These are phyloP conservation scores for Chelonia mydas DNA, from an alignment of 2,797 vertebrate species.

Conservation along the genomic window DNA sequence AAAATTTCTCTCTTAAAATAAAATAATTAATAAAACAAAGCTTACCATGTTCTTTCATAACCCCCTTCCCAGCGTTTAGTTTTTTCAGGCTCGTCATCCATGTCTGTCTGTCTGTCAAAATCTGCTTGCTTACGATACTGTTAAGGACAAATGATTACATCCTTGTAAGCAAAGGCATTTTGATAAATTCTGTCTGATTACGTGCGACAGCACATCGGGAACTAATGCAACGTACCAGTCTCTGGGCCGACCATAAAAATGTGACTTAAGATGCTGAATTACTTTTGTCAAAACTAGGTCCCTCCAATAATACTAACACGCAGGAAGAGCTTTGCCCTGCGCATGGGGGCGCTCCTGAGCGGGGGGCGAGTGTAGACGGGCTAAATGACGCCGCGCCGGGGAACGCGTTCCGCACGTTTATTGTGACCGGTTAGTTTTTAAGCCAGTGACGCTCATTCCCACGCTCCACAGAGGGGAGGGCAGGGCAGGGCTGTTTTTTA, in stretches of 20 bases:
- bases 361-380: accelerated
- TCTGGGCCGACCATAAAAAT: too few species aligned
- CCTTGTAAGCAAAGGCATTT: neutral
- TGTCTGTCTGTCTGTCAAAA: conserved; percentile 57
- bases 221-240: neutral
- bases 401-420: too few species aligned
- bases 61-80: conserved; percentile 98
- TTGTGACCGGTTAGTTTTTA: too few species aligned
- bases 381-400: neutral
- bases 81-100: conserved; percentile 96
- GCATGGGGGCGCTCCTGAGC: too few species aligned
- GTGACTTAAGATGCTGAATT: neutral
- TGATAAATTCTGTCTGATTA: neutral
- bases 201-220: neutral
- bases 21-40: neutral
- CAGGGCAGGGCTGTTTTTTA: too few species aligned
- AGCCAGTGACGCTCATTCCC: too few species aligned
- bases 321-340: too few species aligned
- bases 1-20: accelerated
- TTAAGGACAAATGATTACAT: neutral
- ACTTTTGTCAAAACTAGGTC: neutral
- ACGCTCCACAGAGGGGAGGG: too few species aligned
- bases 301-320: neutral
- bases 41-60: conserved; percentile 96
- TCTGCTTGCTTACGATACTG: neutral